Conservation (phyloP, 2,888 invertebrate genomes). For the Disparrhopalites patrizii region DNA sequence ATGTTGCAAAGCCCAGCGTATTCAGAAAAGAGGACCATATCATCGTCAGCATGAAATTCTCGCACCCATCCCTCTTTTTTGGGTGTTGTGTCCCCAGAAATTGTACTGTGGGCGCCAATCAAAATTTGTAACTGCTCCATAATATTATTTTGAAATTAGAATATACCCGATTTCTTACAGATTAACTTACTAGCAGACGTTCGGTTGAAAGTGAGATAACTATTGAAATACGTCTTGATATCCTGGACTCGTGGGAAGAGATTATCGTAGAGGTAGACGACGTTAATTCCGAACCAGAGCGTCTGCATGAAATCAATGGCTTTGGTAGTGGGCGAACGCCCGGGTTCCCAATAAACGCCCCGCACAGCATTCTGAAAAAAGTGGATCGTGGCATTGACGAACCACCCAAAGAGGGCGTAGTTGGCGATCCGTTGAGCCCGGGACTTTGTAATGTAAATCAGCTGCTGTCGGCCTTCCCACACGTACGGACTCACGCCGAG, state of each 20-base stretch:
- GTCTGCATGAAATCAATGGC: neutral
- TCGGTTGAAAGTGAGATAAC: neutral
- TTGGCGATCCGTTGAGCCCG: no score
- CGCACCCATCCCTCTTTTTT: neutral
- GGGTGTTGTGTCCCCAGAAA: neutral
- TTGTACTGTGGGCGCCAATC: no score
- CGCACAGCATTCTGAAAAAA: neutral
- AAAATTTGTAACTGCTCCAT: no score
- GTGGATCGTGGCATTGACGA: neutral
- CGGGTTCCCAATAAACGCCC: neutral
- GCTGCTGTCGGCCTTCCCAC: no score
- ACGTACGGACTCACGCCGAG: no score
- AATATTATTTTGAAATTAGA: no score
- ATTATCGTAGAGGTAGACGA: neutral
- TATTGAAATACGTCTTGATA: neutral
- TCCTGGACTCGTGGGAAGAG: neutral
- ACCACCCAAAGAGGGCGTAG: neutral
- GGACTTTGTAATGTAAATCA: no score
- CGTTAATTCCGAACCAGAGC: neutral
- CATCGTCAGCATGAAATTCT: neutral
- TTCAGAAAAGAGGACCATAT: neutral
- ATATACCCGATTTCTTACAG: no score
- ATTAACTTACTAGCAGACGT: neutral
- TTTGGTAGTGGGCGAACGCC: neutral
- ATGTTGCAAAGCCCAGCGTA: neutral